Percentiles rank a stretch among this genome's conserved stretches.
These are phyloP conservation scores for Lomographa bimaculata DNA, from an alignment of 2,888 invertebrate species.

Conservation along the genomic window DNA sequence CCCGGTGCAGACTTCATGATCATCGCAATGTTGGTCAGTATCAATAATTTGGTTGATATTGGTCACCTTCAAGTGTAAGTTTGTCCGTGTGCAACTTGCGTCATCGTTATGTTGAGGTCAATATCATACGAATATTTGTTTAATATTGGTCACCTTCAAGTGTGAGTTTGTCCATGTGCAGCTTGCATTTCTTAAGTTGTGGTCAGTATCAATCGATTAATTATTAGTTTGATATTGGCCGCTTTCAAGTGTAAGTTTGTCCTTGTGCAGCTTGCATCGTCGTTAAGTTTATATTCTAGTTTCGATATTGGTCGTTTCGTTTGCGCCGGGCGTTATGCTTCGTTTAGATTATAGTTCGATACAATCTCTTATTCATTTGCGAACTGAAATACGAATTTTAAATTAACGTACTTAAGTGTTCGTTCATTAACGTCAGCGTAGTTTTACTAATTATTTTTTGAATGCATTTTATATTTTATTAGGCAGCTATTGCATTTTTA, in stretches of 20 bases:
- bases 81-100: no score
- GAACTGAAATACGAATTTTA: constrained; percentile 69
- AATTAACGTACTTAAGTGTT: constrained; percentile 75
- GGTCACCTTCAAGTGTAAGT: no score
- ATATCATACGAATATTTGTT: no score
- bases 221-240: no score
- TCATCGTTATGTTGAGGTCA: no score
- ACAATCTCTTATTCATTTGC: constrained; percentile 60
- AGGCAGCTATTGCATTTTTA: constrained; percentile 76
- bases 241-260: no score
- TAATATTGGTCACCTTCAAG: no score
- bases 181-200: no score
- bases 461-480: constrained; percentile 71
- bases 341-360: constrained; percentile 66
- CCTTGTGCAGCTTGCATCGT: no score
- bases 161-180: no score
- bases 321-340: constrained; percentile 66
- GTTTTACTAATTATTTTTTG: constrained; percentile 74
- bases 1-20: constrained; percentile 32
- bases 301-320: constrained; percentile 46
- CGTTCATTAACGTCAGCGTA: constrained; percentile 49
- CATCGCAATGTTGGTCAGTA: constrained; percentile 40
- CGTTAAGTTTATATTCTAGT: no score
- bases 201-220: no score
- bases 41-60: constrained; percentile 18